Base-by-base conservation (phyloP, 2,113 vertebrate species). In the Eubucco bourcierii region DNA sequence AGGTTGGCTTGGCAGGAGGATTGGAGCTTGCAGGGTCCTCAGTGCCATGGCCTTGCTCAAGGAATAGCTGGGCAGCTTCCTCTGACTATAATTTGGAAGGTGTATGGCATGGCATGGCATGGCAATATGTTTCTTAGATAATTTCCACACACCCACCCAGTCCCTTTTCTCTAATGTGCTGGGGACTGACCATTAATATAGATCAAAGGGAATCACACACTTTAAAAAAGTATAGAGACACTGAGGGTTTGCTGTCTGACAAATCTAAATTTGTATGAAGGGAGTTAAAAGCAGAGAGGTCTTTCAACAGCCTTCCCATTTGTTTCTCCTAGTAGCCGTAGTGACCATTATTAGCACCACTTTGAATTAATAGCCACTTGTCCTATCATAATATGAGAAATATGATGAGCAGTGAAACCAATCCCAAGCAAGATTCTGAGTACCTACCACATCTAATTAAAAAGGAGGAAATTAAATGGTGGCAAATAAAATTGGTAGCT, bases 331-430 rank as follows among this genome's bases (percentile, higher is more conserved):
- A 34, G 81, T 86, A 71, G 84, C 34, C 66, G 50, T 55, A 70
- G 68, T 0, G 4, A 58, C 79, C 47, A 47, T 90, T 94, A 90
- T 80, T 91, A 94, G 18, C 24, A 20, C 19, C 71, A 64, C 87
- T 84, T 93, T 90, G 75, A 92, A 92, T 86, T 92, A 95, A 91
- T 33, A 84, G 82, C 52, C 85, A 87, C 84, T 92, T 86, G 56
- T 90, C 67, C 78, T 88, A 83, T 87, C 80, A 91, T 91, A 76
- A 61, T 76, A 64, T 66, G 67, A 94, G 93, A 96, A 94, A 90
- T 94, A 88, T 87, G 73, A 81, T 39, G 66, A 68, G 60, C 63
- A 92, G 20, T 71, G 44, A 90, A 93, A 86, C 74, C 93, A 95
- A 70, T 88, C 82, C 86, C 68, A 94, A 89, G 78, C 70, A 90